These are phyloP conservation scores for Blomia tropicalis DNA, from an alignment of 2,888 invertebrate genomes.

Conservation along the genomic window DNA sequence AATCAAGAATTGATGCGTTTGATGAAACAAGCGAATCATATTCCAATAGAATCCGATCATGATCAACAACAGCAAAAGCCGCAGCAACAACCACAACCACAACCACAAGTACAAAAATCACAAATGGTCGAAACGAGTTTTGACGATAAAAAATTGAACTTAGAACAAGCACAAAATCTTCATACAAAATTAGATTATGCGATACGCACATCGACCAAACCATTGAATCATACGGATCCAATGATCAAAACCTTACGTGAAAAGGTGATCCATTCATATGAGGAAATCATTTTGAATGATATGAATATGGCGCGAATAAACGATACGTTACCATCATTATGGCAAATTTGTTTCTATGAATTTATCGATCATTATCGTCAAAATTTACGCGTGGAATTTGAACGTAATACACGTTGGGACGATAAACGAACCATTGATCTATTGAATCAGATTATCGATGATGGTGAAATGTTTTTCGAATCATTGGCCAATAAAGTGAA, in stretches of 20 bases:
- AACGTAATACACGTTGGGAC: too few species aligned
- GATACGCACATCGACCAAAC: not conserved
- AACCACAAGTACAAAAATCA: too few species aligned
- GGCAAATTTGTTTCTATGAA: slow-evolving; percentile 6
- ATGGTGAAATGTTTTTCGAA: slow-evolving; percentile 49
- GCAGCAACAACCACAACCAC: not conserved
- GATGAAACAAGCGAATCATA: too few species aligned
- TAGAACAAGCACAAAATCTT: not conserved
- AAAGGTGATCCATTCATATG: not conserved
- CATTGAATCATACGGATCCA: not conserved
- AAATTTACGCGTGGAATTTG: too few species aligned
- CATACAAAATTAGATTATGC: not conserved
- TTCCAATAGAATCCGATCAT: too few species aligned
- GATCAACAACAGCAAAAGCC: not conserved
- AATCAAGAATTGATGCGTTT: not conserved
- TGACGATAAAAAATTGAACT: not conserved
- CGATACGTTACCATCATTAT: not conserved
- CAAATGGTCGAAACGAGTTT: too few species aligned
- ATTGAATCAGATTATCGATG: not conserved
- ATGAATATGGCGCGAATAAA: not conserved
- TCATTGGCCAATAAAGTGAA: slow-evolving; percentile 54
- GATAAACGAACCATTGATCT: not conserved
- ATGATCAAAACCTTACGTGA: not conserved
- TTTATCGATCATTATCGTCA: not conserved
- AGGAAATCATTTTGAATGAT: not conserved